These are phyloP conservation scores for Chymomyza costata DNA, from an alignment of 1,140 invertebrate genomes.

Conservation along the genomic window DNA sequence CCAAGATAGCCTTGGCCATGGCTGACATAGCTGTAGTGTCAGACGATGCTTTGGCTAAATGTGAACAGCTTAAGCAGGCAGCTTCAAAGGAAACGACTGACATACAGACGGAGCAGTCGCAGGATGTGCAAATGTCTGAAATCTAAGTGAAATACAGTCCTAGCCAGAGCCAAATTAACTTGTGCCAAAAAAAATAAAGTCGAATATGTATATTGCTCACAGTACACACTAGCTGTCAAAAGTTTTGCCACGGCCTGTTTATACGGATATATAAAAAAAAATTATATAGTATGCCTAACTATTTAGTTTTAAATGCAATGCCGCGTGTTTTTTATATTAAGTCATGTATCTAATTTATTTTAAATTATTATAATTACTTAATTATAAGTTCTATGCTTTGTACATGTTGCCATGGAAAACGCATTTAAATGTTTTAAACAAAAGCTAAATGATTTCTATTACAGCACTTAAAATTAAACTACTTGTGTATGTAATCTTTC, in stretches of 20 bases:
- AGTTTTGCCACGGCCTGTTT: constrained; percentile 11
- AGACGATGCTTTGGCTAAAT: constrained; percentile 29
- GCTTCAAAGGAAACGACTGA: constrained; percentile 5
- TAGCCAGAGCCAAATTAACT: constrained; percentile 59
- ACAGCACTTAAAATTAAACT: constrained; percentile 6
- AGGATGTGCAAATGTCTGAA: constrained; percentile 43
- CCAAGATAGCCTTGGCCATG: constrained; percentile 61
- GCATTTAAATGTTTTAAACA: constrained; percentile 52
- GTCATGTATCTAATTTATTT: constrained; percentile 62
- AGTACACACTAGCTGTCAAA: constrained; percentile 23
- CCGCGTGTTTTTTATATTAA: constrained; percentile 54
- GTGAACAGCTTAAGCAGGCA: constrained; percentile 1
- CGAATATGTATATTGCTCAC: constrained; percentile 71
- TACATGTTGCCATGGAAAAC: constrained; percentile 67
- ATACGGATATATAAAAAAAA: constrained; percentile 1
- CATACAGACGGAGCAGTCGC: constrained; percentile 38
- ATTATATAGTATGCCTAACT: neutral
- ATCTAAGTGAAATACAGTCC: constrained; percentile 14
- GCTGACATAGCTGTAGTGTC: constrained; percentile 40
- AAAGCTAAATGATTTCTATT: constrained; percentile 30
- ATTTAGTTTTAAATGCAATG: constrained; percentile 30
- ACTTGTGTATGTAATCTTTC: neutral
- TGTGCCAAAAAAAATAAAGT: constrained; percentile 69
- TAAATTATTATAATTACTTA: constrained; percentile 36
- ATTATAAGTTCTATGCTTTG: constrained; percentile 58